A percentile compares a stretch with the other conserved stretches of the same genome.
phyloP scores from a whole-genome alignment of 2,113 vertebrate species.

The Balaeniceps rex region DNA sequence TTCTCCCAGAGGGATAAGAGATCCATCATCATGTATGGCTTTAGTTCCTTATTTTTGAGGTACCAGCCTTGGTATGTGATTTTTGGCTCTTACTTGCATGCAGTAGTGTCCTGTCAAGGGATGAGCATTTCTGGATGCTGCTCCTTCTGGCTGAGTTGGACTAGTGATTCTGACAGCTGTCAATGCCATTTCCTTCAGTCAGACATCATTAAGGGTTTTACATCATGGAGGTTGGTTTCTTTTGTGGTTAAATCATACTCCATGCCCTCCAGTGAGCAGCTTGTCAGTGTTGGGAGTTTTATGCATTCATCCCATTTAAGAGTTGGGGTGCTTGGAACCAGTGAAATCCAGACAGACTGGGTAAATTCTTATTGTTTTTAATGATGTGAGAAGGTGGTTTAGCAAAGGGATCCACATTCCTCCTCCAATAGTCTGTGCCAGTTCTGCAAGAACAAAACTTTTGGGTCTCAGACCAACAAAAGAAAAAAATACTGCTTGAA shows the following conservation, averaged over 20 bases:
- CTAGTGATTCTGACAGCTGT: background rate
- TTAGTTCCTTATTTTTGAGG: background rate
- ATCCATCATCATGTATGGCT: background rate
- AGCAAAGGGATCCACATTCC: background rate
- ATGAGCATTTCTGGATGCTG: background rate
- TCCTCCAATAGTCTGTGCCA: background rate
- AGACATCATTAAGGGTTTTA: background rate
- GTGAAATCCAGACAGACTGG: background rate
- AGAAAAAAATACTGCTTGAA: background rate
- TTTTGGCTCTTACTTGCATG: background rate
- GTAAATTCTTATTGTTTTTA: background rate
- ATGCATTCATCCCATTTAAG: background rate
- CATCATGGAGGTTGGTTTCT: background rate
- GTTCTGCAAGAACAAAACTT: background rate
- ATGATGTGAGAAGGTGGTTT: background rate
- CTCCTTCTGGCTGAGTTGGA: background rate
- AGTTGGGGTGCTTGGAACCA: background rate
- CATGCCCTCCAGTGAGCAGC: background rate
- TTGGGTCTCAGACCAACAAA: background rate
- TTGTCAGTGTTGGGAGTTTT: background rate
- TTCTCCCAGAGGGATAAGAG: background rate
- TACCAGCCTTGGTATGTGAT: background rate
- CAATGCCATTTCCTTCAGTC: background rate
- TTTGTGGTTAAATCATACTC: background rate
- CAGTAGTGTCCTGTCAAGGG: background rate